These are phyloP conservation scores for Formicarius rufipectus DNA, from an alignment of 2,113 vertebrate genomes.

Conservation along the genomic window DNA sequence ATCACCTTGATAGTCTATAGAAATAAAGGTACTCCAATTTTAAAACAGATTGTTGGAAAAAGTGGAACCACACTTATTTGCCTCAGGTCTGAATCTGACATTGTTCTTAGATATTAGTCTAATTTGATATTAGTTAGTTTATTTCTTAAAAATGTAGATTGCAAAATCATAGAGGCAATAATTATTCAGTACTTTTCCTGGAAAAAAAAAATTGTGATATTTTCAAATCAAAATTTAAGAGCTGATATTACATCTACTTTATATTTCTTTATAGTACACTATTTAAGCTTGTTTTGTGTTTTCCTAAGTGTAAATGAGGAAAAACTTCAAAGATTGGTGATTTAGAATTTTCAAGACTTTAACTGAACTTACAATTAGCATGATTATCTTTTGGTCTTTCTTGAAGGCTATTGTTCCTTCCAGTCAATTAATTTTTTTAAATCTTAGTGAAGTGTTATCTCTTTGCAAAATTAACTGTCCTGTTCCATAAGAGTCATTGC, in stretches of 20 bases:
- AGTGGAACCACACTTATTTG: background rate
- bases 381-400: background rate
- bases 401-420: background rate
- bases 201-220: background rate
- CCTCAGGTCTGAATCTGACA: background rate
- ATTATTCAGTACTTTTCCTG: background rate
- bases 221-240: background rate
- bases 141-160: background rate
- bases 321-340: background rate
- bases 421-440: background rate
- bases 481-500: background rate
- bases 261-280: background rate
- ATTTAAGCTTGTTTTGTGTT: background rate
- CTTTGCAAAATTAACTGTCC: background rate
- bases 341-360: background rate
- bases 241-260: background rate
- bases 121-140: background rate
- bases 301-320: background rate
- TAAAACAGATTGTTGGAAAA: background rate
- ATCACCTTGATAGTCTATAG: background rate
- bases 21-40: background rate
- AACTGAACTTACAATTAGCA: background rate
- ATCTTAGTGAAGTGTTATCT: background rate
- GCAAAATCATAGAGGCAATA: background rate
- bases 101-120: background rate